These are phyloP conservation scores for Charanyca ferruginea DNA, from an alignment of 2,888 invertebrate genomes.

Conservation along the genomic window DNA sequence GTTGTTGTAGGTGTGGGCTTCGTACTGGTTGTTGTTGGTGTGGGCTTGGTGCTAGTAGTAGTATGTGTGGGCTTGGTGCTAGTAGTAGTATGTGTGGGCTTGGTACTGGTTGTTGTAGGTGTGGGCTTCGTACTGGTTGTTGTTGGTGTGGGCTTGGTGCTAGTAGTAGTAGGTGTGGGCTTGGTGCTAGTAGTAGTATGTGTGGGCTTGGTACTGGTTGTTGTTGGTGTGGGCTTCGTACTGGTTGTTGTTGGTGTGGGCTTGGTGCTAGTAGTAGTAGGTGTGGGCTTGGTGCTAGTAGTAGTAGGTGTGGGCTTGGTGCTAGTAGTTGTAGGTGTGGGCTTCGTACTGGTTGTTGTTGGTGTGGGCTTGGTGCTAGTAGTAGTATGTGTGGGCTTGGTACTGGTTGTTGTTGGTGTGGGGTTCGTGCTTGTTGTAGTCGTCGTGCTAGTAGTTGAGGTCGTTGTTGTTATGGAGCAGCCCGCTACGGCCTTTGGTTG, in stretches of 20 bases:
- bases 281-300: background rate
- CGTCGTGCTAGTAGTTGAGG: background rate
- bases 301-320: background rate
- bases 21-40: background rate
- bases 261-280: background rate
- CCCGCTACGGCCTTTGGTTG: background rate
- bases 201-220: background rate
- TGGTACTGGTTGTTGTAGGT: background rate
- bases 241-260: constrained; percentile 1
- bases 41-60: background rate
- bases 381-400: background rate
- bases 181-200: background rate
- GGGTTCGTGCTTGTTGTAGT: background rate
- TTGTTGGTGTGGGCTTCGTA: background rate
- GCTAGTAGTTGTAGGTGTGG: background rate
- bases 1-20: background rate
- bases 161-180: background rate
- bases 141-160: background rate
- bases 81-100: background rate
- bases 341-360: background rate
- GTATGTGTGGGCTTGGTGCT: background rate
- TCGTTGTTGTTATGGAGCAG: constrained; percentile 7
- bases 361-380: background rate
- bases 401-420: background rate
- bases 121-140: background rate